Evolutionary conservation across 2,113 vertebrate species (phyloP), one percentile per base, ranked within the genome.

Genomic region (Chloropsis hardwickii): DNA sequence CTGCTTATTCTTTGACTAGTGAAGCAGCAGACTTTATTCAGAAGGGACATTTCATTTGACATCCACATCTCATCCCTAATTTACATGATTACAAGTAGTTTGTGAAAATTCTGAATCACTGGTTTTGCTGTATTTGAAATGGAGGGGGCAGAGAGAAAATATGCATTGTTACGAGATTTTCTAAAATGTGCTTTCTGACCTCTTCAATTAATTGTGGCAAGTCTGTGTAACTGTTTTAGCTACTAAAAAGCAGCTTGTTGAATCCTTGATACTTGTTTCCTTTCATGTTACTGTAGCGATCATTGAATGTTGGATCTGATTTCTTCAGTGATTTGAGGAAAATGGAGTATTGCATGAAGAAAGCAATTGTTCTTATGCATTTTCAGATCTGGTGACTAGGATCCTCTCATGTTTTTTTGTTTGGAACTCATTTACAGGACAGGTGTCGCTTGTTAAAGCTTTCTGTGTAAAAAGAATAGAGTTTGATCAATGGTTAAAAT

Each of bases 121-220:
- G 62, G 57, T 44, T 79, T 88, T 91, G 64, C 72, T 96, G 76
- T 94, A 81, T 94, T 92, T 95, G 86, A 86, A 95, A 81, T 45
- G 65, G 71, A 81, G 64, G n/a, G 56, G 69, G 39, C 62, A 93
- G 73, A 94, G 53, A 31, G 62, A 73, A 82, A 88, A 80, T 54
- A 29, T 65, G 60, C 51, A 47, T 93, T 96, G 69, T 90, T 76
- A 80, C 50, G 65, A 93, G 66, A 92, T 84, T 56, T 84, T 82
- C 57, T 84, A 70, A 69, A 91, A 90, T 87, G 58, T 73, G 24
- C 45, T 69, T 58, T 78, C 71, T 93, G 79, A 60, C 77, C 62
- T 94, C 94, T 96, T 95, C 88, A 95, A 81, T 96, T 94, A 78
- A 95, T 96, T 95, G 91, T 85, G 84, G 65, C 78, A 89, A 69